Conservation (phyloP, 1,140 invertebrate species). For the Antheraea pernyi region DNA sequence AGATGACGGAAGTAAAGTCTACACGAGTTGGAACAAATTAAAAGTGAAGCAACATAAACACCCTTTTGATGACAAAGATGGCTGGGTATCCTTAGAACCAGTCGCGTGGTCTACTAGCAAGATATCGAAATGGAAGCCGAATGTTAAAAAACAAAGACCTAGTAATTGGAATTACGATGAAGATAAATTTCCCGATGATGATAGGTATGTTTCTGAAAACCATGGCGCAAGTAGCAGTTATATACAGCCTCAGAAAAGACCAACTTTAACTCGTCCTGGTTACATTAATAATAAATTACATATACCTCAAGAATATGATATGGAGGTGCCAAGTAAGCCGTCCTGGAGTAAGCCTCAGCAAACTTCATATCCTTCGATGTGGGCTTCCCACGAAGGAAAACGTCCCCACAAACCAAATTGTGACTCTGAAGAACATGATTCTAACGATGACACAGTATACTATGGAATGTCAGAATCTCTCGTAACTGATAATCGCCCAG, state of each 20-base stretch:
- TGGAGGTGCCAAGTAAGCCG: constrained; percentile 64
- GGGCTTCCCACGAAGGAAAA: constrained; percentile 62
- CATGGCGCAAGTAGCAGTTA: constrained; percentile 50
- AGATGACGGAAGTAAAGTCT: constrained; percentile 59
- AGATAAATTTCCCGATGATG: constrained; percentile 29
- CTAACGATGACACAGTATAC: constrained; percentile 56
- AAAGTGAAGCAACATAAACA: constrained; percentile 80
- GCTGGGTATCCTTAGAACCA: constrained; percentile 88
- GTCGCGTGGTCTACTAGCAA: constrained; percentile 89
- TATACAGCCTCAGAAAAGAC: constrained; percentile 55
- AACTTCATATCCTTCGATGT: constrained; percentile 51
- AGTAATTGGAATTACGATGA: constrained; percentile 65
- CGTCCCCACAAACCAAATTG: constrained; percentile 67
- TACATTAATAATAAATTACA: constrained; percentile 68
- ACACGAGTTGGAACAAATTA: constrained; percentile 75
- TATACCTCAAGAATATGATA: constrained; percentile 54
- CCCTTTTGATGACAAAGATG: constrained; percentile 84
- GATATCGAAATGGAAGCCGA: constrained; percentile 88
- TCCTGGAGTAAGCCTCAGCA: constrained; percentile 63
- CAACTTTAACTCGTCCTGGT: constrained; percentile 48
- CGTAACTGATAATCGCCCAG: constrained; percentile 84
- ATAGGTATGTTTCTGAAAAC: constrained; percentile 39
- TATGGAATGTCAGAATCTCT: constrained; percentile 76
- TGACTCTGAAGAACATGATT: constrained; percentile 57
- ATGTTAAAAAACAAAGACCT: constrained; percentile 76